Evolutionary conservation across 2,888 invertebrate genomes (phyloP).

Genomic region (Liposcelis brunnea): DNA sequence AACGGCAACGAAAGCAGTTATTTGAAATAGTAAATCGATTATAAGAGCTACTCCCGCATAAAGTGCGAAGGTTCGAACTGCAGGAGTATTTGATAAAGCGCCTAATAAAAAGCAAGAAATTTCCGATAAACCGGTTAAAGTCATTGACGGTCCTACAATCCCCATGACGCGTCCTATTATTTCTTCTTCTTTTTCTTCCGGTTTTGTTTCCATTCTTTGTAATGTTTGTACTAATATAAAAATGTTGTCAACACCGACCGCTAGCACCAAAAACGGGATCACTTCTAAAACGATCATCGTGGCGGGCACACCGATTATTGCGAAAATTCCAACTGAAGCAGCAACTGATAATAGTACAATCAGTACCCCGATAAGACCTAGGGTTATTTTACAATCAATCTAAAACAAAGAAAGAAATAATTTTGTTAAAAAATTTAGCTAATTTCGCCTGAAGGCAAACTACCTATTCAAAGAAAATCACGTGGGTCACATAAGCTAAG

Average conservation of each 20-base stretch:
- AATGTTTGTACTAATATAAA: conserved; percentile 94
- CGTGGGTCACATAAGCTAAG: too few species aligned
- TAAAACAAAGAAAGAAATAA: conserved; percentile 25
- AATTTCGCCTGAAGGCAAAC: too few species aligned
- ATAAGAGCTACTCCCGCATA: conserved; percentile 93
- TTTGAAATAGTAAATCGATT: conserved; percentile 87
- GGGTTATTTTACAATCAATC: conserved; percentile 85
- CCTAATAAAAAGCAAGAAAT: conserved; percentile 92
- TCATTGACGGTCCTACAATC: conserved; percentile 91
- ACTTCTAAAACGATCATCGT: conserved; percentile 94
- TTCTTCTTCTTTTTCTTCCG: conserved; percentile 62
- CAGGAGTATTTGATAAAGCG: conserved; percentile 92
- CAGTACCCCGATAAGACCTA: conserved; percentile 84
- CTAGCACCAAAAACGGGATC: conserved; percentile 92
- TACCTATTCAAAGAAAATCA: too few species aligned
- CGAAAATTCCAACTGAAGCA: conserved; percentile 85
- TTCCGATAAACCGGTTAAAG: conserved; percentile 85
- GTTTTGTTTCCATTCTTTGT: conserved; percentile 56
- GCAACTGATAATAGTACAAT: conserved; percentile 88
- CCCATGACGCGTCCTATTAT: conserved; percentile 84
- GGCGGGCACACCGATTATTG: conserved; percentile 73
- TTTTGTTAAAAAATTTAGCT: too few species aligned
- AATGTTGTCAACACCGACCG: conserved; percentile 98
- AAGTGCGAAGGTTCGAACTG: conserved; percentile 88
- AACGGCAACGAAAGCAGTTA: conserved; percentile 88